Conservation (phyloP, 1,140 invertebrate genomes). For the Orius insidiosus region DNA sequence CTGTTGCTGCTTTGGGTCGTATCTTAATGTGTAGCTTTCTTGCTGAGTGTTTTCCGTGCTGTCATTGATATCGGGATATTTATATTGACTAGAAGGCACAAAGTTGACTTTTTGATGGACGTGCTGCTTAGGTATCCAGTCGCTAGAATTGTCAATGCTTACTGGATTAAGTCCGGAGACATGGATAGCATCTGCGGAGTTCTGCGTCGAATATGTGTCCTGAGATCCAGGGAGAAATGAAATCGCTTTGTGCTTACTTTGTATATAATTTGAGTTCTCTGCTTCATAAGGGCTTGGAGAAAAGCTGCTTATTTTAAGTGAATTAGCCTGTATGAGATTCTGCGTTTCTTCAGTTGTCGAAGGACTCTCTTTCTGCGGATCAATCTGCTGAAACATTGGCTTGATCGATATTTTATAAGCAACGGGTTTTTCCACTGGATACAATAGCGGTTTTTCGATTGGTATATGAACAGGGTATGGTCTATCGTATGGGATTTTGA, state of each 20-base stretch:
- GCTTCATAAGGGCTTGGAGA: slow-evolving; percentile 5
- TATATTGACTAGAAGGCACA: too few species aligned
- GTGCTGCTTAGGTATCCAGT: slow-evolving; percentile 3
- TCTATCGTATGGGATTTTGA: slow-evolving; percentile 26
- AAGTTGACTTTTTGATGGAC: too few species aligned
- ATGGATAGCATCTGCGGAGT: background rate
- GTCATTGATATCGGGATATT: too few species aligned
- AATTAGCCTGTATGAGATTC: too few species aligned
- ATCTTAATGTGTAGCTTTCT: too few species aligned
- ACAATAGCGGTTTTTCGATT: slow-evolving; percentile 21
- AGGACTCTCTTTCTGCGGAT: background rate
- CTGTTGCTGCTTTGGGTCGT: too few species aligned
- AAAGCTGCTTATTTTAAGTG: background rate
- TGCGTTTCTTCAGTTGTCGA: slow-evolving; percentile 3
- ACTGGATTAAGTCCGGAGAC: slow-evolving; percentile 1
- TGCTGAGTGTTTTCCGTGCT: too few species aligned
- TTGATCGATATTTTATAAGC: slow-evolving; percentile 24
- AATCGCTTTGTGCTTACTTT: slow-evolving; percentile 9
- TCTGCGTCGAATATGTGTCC: background rate
- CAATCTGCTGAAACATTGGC: background rate
- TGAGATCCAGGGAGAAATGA: slow-evolving; percentile 7
- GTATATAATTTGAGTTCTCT: background rate
- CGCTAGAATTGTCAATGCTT: background rate
- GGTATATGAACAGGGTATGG: slow-evolving; percentile 41
- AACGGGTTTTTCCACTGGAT: slow-evolving; percentile 25